A percentile compares a stretch with the other conserved stretches of the same genome.
phyloP scores from a whole-genome alignment of 2,113 vertebrate species.

The Pseudorectes ferrugineus region DNA sequence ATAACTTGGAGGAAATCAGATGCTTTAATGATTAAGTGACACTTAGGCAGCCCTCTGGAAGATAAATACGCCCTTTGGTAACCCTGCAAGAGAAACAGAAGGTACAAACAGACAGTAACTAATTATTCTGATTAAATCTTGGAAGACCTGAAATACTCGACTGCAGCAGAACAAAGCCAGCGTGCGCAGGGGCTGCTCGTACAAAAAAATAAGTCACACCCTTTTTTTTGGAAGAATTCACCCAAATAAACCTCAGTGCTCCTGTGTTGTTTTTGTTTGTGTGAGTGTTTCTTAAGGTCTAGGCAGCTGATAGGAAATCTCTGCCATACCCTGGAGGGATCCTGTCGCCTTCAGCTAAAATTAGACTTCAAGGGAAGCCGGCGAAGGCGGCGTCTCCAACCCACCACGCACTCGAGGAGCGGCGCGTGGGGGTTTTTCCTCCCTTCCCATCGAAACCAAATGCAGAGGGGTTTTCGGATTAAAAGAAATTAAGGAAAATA shows the following conservation, averaged over 20 bases:
- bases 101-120: slow-evolving; percentile 60
- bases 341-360: background rate
- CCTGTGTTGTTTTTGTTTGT: background rate
- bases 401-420: background rate
- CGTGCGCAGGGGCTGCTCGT: background rate
- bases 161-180: slow-evolving; percentile 26
- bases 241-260: slow-evolving; percentile 5
- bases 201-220: slow-evolving; percentile 15
- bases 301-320: slow-evolving; percentile 3
- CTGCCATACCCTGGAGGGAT: background rate
- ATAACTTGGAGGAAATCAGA: slow-evolving; percentile 56
- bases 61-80: slow-evolving; percentile 53
- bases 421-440: rapidly evolving
- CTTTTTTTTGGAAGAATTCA: slow-evolving; percentile 14
- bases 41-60: slow-evolving; percentile 20
- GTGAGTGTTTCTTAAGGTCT: background rate
- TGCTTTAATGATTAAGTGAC: slow-evolving; percentile 45
- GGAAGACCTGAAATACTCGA: slow-evolving; percentile 53
- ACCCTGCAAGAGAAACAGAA: slow-evolving; percentile 46
- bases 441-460: background rate
- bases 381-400: background rate
- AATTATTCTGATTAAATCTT: slow-evolving; percentile 53
- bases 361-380: slow-evolving; percentile 19
- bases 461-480: background rate
- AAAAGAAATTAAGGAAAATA: background rate